These are phyloP conservation scores for Cryptotis parvus DNA, from an alignment of 2,113 vertebrate species.

Conservation along the genomic window DNA sequence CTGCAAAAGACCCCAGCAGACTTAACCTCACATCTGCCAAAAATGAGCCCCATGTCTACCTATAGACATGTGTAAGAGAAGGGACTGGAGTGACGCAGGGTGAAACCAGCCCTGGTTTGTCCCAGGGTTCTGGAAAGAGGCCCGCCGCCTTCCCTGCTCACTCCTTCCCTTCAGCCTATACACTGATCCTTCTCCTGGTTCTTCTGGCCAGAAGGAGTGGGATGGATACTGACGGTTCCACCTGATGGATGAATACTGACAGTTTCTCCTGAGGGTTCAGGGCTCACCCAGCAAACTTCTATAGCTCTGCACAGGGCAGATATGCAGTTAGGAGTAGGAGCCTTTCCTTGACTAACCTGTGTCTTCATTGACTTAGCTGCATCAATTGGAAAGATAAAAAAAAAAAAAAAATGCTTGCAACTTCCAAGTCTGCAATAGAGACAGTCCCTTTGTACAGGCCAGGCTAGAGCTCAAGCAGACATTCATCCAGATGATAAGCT, in stretches of 20 bases:
- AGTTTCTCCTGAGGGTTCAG: rapidly evolving
- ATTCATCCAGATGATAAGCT: constrained; percentile 14
- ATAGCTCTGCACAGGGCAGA: not conserved
- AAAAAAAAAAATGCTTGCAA: not conserved
- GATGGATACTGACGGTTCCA: not conserved
- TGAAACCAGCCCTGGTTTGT: not conserved
- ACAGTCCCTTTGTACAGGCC: not conserved
- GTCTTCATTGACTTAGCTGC: not conserved
- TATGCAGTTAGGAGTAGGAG: not conserved
- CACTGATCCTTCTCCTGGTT: not conserved
- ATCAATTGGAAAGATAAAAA: not conserved
- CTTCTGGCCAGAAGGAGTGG: not conserved
- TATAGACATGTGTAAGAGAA: not conserved
- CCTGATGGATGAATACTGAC: not conserved
- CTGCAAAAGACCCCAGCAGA: not conserved
- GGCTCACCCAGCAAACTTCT: not conserved
- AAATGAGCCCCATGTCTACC: not conserved
- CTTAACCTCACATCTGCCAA: not conserved
- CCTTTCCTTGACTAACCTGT: not conserved
- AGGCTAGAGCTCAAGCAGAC: not conserved
- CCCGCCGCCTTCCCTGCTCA: not conserved
- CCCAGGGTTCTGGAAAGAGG: constrained; percentile 9
- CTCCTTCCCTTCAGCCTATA: not conserved
- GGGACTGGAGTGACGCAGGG: not conserved
- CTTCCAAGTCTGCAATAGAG: constrained; percentile 28